Evolutionary conservation across 2,888 invertebrate species (phyloP).

Genomic region (Laspeyria flexula): DNA sequence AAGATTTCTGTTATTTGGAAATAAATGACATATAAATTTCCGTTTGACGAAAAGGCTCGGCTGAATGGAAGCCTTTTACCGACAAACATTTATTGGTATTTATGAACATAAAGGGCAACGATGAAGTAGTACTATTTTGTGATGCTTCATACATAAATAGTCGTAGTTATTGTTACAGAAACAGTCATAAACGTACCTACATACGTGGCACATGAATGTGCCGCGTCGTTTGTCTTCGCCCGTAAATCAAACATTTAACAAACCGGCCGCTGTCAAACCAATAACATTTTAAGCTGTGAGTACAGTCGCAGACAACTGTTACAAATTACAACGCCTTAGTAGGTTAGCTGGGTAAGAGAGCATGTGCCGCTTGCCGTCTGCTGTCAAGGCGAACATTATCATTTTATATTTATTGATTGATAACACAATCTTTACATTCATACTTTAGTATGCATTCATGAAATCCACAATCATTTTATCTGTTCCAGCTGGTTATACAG

Average conservation of each 20-base stretch:
- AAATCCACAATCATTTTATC: slow-evolving; percentile 10
- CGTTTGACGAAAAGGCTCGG: background rate
- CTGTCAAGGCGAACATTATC: slow-evolving; percentile 23
- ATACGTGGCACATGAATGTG: slow-evolving; percentile 33
- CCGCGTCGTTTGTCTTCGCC: slow-evolving; percentile 55
- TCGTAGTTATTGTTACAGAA: slow-evolving; percentile 42
- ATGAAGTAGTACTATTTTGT: slow-evolving; percentile 11
- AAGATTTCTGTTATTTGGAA: too few relatives aligned
- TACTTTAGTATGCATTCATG: slow-evolving; percentile 6
- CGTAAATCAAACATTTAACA: slow-evolving; percentile 76
- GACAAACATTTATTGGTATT: background rate
- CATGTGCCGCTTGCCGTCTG: slow-evolving; percentile 18
- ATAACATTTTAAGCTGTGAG: slow-evolving; percentile 65
- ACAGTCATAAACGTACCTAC: slow-evolving; percentile 50
- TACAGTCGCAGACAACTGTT: slow-evolving; percentile 49
- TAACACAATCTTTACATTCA: slow-evolving; percentile 6
- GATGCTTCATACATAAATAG: slow-evolving; percentile 14
- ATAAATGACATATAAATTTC: too few relatives aligned
- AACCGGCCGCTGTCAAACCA: slow-evolving; percentile 65
- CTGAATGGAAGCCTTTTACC: background rate
- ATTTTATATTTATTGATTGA: slow-evolving; percentile 29
- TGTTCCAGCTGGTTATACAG: background rate
- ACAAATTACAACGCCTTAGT: slow-evolving; percentile 51
- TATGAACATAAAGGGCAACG: background rate
- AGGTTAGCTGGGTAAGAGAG: slow-evolving; percentile 35